Evolutionary conservation across 2,797 vertebrate genomes (phyloP).

Genomic region (Trichosurus vulpecula): DNA sequence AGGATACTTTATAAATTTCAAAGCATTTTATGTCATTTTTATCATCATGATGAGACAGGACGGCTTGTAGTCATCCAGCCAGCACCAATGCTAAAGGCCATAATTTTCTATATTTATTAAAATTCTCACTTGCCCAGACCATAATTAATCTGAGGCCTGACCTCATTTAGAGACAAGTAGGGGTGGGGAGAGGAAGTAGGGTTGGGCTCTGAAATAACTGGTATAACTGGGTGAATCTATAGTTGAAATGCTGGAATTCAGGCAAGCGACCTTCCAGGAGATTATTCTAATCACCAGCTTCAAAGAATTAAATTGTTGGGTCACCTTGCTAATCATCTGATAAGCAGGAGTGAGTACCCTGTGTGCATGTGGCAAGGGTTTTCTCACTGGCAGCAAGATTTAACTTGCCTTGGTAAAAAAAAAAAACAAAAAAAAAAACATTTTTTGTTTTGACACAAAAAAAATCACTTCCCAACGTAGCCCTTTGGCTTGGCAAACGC

Average conservation of each 20-base stretch:
- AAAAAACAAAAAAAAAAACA: neutral
- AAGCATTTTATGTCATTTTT: neutral
- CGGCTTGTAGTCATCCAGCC: neutral
- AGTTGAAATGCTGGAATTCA: conserved; percentile 7
- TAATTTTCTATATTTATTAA: conserved; percentile 9
- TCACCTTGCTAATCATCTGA: neutral
- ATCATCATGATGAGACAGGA: neutral
- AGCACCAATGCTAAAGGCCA: neutral
- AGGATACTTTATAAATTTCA: neutral
- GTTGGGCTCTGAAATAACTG: conserved; percentile 39
- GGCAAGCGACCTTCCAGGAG: neutral
- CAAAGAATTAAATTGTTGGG: neutral
- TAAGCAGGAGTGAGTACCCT: neutral
- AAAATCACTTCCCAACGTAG: neutral
- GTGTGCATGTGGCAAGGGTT: neutral
- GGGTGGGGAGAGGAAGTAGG: neutral
- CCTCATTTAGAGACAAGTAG: neutral
- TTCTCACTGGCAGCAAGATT: neutral
- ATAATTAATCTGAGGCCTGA: conserved; percentile 12
- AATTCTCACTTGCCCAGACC: neutral
- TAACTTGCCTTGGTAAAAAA: neutral
- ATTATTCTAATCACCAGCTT: neutral
- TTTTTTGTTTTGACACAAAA: neutral
- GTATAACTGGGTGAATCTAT: neutral
- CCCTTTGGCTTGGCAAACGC: neutral